Percentiles rank a stretch among this genome's conserved stretches.
Conservation (phyloP, 2,888 invertebrate species). For the Listrodromus nycthemerus region DNA sequence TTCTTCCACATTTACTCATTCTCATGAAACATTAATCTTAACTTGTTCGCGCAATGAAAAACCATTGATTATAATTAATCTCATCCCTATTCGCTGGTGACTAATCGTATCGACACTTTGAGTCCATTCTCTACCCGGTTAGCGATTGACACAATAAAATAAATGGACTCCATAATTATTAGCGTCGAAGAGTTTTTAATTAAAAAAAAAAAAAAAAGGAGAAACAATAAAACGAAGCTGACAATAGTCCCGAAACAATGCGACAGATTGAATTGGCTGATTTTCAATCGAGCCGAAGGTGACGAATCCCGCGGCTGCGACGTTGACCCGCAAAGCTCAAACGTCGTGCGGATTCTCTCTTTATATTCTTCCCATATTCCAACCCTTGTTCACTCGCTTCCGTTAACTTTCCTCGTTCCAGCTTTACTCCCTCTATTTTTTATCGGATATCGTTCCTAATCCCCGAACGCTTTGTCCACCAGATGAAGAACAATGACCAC, state of each 20-base stretch:
- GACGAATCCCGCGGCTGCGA: not conserved
- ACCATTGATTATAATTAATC: too few relatives aligned
- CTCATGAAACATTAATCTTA: not conserved
- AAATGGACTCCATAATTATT: not conserved
- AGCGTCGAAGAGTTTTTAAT: not conserved
- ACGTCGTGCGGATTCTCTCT: constrained; percentile 1
- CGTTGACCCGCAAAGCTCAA: not conserved
- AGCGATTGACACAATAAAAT: not conserved
- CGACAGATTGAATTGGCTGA: constrained; percentile 8
- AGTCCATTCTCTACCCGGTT: not conserved
- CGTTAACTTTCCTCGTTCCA: not conserved
- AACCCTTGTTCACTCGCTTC: not conserved
- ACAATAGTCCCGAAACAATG: not conserved
- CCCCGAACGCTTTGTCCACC: constrained; percentile 54
- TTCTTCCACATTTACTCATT: not conserved
- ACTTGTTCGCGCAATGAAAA: not conserved
- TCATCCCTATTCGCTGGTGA: not conserved
- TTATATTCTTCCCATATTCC: not conserved
- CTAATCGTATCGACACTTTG: not conserved
- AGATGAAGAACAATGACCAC: constrained; percentile 68
- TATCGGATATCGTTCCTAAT: constrained; percentile 48
- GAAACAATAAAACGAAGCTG: not conserved
- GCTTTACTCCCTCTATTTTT: constrained; percentile 1
- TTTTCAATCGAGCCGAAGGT: constrained; percentile 8
- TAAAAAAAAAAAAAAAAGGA: not conserved